Evolutionary conservation across 37 sponge, comb jelly and placozoan genomes (phyloP), one percentile per base, ranked within the genome.

Genomic region (Bolinopsis microptera): DNA sequence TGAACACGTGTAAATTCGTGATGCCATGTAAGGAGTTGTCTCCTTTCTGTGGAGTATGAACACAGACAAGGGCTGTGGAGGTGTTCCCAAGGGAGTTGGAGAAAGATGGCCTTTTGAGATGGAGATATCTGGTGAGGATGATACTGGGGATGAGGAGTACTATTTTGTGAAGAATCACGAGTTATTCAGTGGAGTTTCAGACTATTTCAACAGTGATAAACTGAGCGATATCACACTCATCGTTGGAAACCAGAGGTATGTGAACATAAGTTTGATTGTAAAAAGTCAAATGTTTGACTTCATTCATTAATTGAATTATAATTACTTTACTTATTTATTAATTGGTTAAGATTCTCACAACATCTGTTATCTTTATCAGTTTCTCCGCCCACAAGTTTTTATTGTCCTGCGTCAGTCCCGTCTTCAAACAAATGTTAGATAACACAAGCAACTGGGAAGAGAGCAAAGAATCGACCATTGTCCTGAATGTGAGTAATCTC

Each of bases 401-500:
- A 25, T 27, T 86, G 90, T 86, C 90, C 30, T 86, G 90, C 39
- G 90, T 86, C 90, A 86, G 90, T 27, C 90, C 90, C 2, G 90
- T 86, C 5, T 86, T 86, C 90, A 86, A 41, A 34, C 90, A 86
- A 25, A 86, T 86, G 90, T 41, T 86, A 25, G 90, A 86, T 40
- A 38, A 86, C 35, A 38, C 90, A 24, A 86, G 36, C 39, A 86
- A 86, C 35, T 86, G 90, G 90, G 90, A 86, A 48, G 90, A 86
- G 30, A 86, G 90, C 90, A 86, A 86, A 41, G 90, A 86, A 40
- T 86, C 90, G 25, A 86, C 90, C 25, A 41, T 86, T 25, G 30
- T 40, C 18, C 48, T 86, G 36, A 86, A 27, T 3, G 90, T 86
- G 36, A 86, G 41, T 86, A n/a, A n/a, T n/a, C n/a, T n/a, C 13